Evolutionary conservation across 2,113 vertebrate genomes (phyloP).

Genomic region (Corythaeola cristata): DNA sequence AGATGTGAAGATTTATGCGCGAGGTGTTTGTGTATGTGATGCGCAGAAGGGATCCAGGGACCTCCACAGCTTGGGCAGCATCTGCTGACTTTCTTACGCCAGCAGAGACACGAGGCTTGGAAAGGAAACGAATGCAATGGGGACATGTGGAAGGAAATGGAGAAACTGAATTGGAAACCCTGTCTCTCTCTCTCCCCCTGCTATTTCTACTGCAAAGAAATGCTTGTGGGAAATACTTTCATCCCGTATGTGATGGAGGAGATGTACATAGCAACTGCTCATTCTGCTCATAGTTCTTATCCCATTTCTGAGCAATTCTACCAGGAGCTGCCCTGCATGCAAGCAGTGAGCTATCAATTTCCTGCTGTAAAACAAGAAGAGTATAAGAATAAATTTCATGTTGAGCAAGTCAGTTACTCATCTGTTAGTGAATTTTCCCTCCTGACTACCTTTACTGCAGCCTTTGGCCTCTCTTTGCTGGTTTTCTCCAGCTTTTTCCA

Average conservation of each 20-base stretch:
- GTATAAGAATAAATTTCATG: not conserved
- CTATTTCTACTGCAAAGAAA: not conserved
- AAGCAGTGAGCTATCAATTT: not conserved
- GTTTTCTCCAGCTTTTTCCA: not conserved
- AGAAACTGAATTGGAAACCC: not conserved
- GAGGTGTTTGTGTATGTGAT: not conserved
- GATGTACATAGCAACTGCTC: not conserved
- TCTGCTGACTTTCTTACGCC: not conserved
- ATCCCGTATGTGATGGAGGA: not conserved
- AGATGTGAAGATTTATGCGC: not conserved
- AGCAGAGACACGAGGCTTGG: not conserved
- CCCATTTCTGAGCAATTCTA: not conserved
- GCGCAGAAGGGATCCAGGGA: not conserved
- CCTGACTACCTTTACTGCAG: not conserved
- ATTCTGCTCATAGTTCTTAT: not conserved
- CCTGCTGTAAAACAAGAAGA: not conserved
- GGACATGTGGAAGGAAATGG: not conserved
- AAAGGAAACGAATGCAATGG: not conserved
- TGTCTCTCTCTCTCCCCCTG: not conserved
- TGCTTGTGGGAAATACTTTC: not conserved
- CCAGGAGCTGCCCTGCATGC: not conserved
- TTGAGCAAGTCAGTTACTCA: not conserved
- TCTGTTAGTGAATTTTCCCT: not conserved
- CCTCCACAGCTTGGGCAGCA: not conserved
- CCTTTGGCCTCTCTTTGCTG: not conserved